Percentiles rank a stretch among this genome's conserved stretches.
phyloP scores from a whole-genome alignment of 2,797 vertebrate species.

The Pseudochromis fuscus region DNA sequence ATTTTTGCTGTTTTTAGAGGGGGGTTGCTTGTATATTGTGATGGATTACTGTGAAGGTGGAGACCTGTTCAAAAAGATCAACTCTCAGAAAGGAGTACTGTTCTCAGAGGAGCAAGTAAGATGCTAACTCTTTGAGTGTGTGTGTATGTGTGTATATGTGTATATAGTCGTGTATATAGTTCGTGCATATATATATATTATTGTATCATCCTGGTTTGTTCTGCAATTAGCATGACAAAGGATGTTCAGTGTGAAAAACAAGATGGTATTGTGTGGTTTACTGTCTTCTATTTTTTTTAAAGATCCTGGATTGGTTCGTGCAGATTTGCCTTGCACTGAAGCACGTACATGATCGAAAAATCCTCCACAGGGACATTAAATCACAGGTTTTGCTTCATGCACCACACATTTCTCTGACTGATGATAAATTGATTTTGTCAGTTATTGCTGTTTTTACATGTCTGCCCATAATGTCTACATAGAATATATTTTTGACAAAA shows the following conservation, averaged over 20 bases:
- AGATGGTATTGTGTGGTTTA: background rate
- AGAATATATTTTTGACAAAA: constrained; percentile 99
- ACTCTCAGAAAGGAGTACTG: constrained; percentile 93
- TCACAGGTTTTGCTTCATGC: constrained; percentile 89
- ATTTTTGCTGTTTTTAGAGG: constrained; percentile 83
- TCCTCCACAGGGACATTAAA: constrained; percentile 98
- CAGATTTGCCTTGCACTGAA: constrained; percentile 98
- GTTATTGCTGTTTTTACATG: background rate
- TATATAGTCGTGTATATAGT: no score
- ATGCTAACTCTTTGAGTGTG: background rate
- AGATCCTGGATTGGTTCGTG: constrained; percentile 99
- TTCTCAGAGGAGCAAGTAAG: constrained; percentile 95
- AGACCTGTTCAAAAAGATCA: constrained; percentile 98
- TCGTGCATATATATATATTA: no score
- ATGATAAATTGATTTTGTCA: background rate
- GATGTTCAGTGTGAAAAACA: background rate
- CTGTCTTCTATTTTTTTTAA: background rate
- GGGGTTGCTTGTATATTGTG: constrained; percentile 96
- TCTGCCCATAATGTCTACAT: constrained; percentile 31
- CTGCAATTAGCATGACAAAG: background rate
- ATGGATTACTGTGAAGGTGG: constrained; percentile 99
- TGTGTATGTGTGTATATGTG: no score
- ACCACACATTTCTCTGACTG: background rate
- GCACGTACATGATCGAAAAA: constrained; percentile 97
- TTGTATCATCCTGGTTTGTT: background rate